Percentiles rank a stretch among this genome's conserved stretches.
Conservation (phyloP, 2,888 invertebrate species). For the Abrostola triplasia region DNA sequence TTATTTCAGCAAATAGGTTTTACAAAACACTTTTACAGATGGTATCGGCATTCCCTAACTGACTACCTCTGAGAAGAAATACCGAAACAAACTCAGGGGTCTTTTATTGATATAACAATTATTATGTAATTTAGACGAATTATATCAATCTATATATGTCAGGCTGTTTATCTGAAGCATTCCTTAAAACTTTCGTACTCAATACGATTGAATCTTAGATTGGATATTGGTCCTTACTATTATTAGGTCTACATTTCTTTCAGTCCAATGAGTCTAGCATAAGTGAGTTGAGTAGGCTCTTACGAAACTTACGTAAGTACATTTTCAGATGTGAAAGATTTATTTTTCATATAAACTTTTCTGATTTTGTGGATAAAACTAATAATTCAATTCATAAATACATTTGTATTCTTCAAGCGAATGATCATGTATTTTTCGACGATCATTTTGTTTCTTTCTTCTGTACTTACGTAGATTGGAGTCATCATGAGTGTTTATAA, state of each 20-base stretch:
- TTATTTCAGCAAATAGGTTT: too few species aligned
- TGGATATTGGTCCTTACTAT: constrained; percentile 46
- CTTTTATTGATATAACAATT: too few species aligned
- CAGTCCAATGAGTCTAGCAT: constrained; percentile 52
- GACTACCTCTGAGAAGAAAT: too few species aligned
- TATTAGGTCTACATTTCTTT: constrained; percentile 57
- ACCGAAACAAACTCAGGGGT: too few species aligned
- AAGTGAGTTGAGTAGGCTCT: constrained; percentile 48
- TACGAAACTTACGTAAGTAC: constrained; percentile 42
- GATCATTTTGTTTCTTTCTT: too few species aligned
- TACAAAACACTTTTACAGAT: too few species aligned
- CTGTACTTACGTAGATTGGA: too few species aligned
- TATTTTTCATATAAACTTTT: constrained; percentile 53
- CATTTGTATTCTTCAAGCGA: constrained; percentile 6
- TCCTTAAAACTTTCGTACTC: constrained; percentile 57
- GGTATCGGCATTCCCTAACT: too few species aligned
- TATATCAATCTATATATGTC: constrained; percentile 58
- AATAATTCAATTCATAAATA: constrained; percentile 16
- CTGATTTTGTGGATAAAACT: constrained; percentile 49
- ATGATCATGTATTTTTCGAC: neutral
- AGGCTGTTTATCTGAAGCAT: constrained; percentile 59
- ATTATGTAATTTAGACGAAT: constrained; percentile 22
- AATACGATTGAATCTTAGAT: constrained; percentile 48
- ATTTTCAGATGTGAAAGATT: constrained; percentile 62
- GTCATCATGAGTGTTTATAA: too few species aligned